Evolutionary conservation across 2,113 vertebrate genomes (phyloP), one percentile per base, ranked within the genome.

Genomic region (Brachionichthys hirsutus): DNA sequence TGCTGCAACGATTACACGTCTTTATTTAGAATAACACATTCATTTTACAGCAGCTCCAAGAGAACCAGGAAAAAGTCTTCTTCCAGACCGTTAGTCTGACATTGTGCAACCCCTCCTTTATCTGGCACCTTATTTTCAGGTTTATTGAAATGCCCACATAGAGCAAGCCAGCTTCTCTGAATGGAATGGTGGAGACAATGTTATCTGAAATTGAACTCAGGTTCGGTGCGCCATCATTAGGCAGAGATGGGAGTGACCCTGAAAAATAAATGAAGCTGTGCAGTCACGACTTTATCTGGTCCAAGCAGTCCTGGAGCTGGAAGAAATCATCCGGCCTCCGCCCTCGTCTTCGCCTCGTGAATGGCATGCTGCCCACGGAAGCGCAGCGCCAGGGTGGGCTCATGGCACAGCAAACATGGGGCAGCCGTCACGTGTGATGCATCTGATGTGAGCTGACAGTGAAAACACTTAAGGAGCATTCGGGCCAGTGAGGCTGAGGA

Each of bases 271-370:
- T 82, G 76, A 56, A 60, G 55, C 69, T 18, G 63, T 19, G 76
- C 87, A 85, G 89, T 89, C 85, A 84, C 70, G 77, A 83, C 82
- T 89, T 87, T 89, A 90, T 89, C 87, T 75, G 86, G 68, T 64
- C 45, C 50, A 70, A 30, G 77, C 85, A 87, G 82, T 52, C 78
- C 43, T 12, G 52, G 54, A 64, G 58, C 58, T 69, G 51, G 53
- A 64, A 51, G 72, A 68, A 69, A 68, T 78, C 78, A 81, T 77
- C 67, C 44, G 60, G 45, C 58, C 67, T 57, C 54, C 79, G 84
- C 87, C 86, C 86, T 87, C 85, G 88, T 87, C 85, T 82, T 77
- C 65, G 56, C 62, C 55, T 62, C 69, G 34, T 67, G 70, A 83
- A 77, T 70, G 79, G 73, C 73, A 68, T 16, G 3, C 35, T 38